A percentile compares a stretch with the other conserved stretches of the same genome.
phyloP scores from a whole-genome alignment of 92 coral and sea anemone genomes.

The Epizoanthus fatuus region DNA sequence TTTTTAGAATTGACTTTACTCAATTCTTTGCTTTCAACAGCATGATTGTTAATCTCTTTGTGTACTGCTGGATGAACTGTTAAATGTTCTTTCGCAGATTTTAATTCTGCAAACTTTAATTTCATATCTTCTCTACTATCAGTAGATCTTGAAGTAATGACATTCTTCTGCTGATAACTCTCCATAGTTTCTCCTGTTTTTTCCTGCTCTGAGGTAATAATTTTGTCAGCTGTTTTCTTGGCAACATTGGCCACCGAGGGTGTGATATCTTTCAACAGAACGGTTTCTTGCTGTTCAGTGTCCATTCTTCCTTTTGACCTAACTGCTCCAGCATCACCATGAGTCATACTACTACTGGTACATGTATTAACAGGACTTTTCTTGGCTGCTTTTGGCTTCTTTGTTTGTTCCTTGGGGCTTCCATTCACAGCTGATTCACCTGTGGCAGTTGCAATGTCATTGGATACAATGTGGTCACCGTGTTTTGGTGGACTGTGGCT shows the following conservation, averaged over 20 bases:
- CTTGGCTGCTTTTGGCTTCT: neutral
- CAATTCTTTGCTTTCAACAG: neutral
- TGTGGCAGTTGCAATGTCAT: neutral
- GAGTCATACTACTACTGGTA: neutral
- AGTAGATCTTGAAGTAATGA: neutral
- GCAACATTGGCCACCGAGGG: neutral
- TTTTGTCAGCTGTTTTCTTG: neutral
- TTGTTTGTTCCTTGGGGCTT: conserved; percentile 18
- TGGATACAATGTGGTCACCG: neutral
- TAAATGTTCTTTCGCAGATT: neutral
- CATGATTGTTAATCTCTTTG: neutral
- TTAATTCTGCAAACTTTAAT: no score
- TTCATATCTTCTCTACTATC: neutral
- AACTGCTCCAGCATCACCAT: neutral
- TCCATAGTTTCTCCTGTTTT: neutral
- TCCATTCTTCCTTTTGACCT: neutral
- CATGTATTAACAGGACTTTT: neutral
- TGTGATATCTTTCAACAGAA: neutral
- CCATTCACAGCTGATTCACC: neutral
- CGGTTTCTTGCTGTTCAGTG: neutral
- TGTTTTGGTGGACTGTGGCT: conserved; percentile 20
- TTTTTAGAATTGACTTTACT: neutral
- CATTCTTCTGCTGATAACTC: neutral
- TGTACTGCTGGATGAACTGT: neutral
- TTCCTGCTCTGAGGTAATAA: neutral